Conservation (phyloP, 2,113 vertebrate species). For the cattle (Bos taurus) region DNA sequence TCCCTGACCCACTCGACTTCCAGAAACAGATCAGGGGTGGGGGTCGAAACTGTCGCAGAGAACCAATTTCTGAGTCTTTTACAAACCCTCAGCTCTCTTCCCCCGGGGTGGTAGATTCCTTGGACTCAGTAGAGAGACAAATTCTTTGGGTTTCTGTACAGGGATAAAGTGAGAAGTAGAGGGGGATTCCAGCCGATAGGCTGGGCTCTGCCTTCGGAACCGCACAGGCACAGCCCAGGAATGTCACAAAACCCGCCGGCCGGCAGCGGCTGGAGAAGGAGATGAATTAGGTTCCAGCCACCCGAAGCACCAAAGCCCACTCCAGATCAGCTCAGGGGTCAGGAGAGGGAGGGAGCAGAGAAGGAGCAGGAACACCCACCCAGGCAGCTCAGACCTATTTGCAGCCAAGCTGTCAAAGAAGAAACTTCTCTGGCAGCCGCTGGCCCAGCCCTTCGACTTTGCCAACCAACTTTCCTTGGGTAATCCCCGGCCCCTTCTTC, state of each 20-base stretch:
- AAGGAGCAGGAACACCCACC: not conserved
- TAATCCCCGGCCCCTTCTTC: not conserved
- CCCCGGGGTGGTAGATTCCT: not conserved
- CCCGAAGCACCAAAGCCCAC: not conserved
- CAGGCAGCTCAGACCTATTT: not conserved
- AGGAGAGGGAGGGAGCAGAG: not conserved
- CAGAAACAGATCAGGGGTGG: not conserved
- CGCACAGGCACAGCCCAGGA: not conserved
- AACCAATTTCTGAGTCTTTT: not conserved
- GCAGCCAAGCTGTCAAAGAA: slow-evolving; percentile 4
- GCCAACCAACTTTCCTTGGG: not conserved
- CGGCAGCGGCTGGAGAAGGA: not conserved
- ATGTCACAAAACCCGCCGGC: not conserved
- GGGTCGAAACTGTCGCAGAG: not conserved
- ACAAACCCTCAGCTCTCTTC: not conserved
- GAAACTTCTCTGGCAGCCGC: not conserved
- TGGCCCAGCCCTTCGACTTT: not conserved
- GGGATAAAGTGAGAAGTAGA: not conserved
- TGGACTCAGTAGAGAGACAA: not conserved
- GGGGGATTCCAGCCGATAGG: not conserved
- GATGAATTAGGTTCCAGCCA: not conserved
- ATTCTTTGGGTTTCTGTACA: not conserved
- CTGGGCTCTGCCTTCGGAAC: not conserved
- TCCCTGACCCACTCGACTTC: not conserved
- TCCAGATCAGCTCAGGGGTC: not conserved